phyloP scores from a whole-genome alignment of 2,888 invertebrate species.

The Plusia festucae region DNA sequence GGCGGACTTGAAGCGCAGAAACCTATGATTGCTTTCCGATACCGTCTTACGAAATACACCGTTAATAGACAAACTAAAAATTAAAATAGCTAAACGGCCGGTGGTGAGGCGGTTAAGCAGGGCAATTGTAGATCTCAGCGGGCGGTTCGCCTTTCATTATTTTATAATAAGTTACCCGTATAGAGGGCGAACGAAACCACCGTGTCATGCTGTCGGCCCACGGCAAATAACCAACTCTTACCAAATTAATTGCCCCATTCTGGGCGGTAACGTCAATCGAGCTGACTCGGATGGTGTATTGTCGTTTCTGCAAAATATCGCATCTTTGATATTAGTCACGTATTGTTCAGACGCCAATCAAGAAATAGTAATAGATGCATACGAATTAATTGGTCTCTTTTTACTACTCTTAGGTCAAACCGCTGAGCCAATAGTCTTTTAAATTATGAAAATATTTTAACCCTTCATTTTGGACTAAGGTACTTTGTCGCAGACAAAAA shows the following conservation, averaged over 20 bases:
- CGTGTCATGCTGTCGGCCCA: constrained; percentile 81
- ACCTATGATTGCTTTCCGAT: constrained; percentile 68
- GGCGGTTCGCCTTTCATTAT: constrained; percentile 88
- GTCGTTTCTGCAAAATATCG: constrained; percentile 68
- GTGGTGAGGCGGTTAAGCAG: constrained; percentile 86
- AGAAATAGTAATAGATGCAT: not conserved
- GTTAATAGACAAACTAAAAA: constrained; percentile 89
- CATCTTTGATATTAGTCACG: constrained; percentile 38
- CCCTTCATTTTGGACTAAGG: too few species aligned
- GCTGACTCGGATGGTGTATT: constrained; percentile 65
- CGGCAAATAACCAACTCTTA: constrained; percentile 81
- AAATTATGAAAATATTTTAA: not conserved
- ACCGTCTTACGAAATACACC: constrained; percentile 83
- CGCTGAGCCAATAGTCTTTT: not conserved
- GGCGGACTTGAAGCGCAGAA: constrained; percentile 75
- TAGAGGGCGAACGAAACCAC: constrained; percentile 81
- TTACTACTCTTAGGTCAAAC: not conserved
- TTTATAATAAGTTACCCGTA: constrained; percentile 85
- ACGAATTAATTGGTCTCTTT: not conserved
- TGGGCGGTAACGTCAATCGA: constrained; percentile 85
- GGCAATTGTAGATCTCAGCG: constrained; percentile 88
- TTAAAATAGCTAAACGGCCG: constrained; percentile 88
- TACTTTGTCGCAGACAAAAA: not conserved
- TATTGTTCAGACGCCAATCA: constrained; percentile 21
- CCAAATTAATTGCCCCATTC: constrained; percentile 86